Percentiles rank a stretch among this genome's conserved stretches.
phyloP scores from a whole-genome alignment of 2,888 invertebrate genomes.

The Brachynemurus nebulosus region DNA sequence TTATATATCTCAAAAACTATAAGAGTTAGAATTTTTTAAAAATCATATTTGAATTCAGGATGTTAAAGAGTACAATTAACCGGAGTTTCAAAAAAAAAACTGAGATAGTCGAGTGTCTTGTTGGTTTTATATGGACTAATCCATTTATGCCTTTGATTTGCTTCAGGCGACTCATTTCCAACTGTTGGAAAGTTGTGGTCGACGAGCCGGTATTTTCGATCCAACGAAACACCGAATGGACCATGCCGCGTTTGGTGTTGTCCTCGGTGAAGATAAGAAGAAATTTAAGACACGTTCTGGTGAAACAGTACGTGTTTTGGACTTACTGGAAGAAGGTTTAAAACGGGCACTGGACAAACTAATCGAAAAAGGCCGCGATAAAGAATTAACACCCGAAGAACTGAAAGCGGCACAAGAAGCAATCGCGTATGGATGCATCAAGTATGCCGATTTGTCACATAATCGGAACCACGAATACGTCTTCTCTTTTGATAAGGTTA shows the following conservation, averaged over 20 bases:
- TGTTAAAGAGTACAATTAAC: too few relatives aligned
- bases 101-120: too few relatives aligned
- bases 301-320: conserved; percentile 71
- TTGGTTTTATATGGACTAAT: too few relatives aligned
- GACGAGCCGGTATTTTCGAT: conserved; percentile 54
- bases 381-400: conserved; percentile 68
- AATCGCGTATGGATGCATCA: conserved; percentile 95
- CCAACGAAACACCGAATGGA: conserved; percentile 55
- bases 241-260: conserved; percentile 93
- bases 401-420: conserved; percentile 73
- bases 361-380: conserved; percentile 73
- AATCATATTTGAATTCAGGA: too few relatives aligned
- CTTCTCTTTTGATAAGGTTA: conserved; percentile 86
- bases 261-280: conserved; percentile 95
- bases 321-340: conserved; percentile 84
- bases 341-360: conserved; percentile 70
- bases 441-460: conserved; percentile 92
- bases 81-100: too few relatives aligned
- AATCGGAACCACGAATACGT: conserved; percentile 89
- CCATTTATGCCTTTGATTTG: too few relatives aligned
- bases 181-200: conserved; percentile 64
- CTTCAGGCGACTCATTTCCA: conserved; percentile 56
- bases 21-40: too few relatives aligned
- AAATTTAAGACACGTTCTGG: conserved; percentile 98
- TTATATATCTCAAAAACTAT: too few relatives aligned